phyloP scores from a whole-genome alignment of 2,113 vertebrate genomes.

The Indri indri region DNA sequence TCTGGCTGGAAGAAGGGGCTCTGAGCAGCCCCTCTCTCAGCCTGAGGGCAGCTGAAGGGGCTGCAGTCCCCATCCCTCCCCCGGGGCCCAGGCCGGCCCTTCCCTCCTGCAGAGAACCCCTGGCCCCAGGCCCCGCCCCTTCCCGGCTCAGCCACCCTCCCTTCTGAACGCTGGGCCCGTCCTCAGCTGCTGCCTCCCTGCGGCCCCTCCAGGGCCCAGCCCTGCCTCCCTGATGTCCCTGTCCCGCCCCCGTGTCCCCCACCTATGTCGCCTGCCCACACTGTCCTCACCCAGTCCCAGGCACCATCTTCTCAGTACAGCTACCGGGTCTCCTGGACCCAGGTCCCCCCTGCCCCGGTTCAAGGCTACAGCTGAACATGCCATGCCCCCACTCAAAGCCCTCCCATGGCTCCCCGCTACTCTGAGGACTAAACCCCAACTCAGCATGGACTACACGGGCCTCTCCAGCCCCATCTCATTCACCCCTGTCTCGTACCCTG shows the following conservation, averaged over 20 bases:
- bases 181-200: neutral
- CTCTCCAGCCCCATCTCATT: too few species aligned
- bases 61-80: rapidly evolving
- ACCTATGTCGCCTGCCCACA: too few species aligned
- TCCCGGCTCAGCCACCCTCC: neutral
- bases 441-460: rapidly evolving
- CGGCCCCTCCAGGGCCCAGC: neutral
- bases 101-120: neutral
- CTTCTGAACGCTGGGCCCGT: neutral
- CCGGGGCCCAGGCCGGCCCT: rapidly evolving
- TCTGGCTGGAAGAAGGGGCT: rapidly evolving
- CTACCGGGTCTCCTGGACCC: rapidly evolving
- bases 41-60: neutral
- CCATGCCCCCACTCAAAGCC: neutral
- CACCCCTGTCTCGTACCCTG: rapidly evolving
- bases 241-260: too few species aligned
- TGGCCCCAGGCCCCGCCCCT: neutral
- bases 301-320: neutral
- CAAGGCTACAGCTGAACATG: rapidly evolving
- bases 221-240: neutral
- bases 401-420: neutral
- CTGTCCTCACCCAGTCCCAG: neutral
- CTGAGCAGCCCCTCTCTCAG: neutral
- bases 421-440: neutral
- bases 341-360: too few species aligned